Conservation (phyloP, 2,888 invertebrate genomes). For the Aphidius colemani region DNA sequence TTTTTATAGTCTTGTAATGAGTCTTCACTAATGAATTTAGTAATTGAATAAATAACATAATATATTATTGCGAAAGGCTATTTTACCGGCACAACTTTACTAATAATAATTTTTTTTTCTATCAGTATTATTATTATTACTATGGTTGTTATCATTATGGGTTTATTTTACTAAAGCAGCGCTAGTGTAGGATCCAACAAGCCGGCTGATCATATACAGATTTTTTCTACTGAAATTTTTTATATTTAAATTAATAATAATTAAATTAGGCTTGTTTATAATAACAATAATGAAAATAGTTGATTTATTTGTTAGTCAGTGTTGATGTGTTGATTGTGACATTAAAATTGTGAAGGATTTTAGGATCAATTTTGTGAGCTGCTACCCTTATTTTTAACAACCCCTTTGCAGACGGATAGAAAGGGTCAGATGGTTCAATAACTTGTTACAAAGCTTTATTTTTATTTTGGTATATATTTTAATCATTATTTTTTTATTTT, state of each 20-base stretch:
- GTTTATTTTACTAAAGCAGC: slow-evolving; percentile 33
- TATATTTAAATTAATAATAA: slow-evolving; percentile 10
- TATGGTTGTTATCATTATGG: background rate
- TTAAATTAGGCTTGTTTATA: background rate
- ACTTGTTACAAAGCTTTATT: too few relatives aligned
- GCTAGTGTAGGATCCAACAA: slow-evolving; percentile 36
- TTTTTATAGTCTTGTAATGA: too few relatives aligned
- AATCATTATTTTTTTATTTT: too few relatives aligned
- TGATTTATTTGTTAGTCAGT: background rate
- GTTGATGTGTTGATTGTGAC: background rate
- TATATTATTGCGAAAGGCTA: too few relatives aligned
- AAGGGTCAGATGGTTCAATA: too few relatives aligned
- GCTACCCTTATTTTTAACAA: too few relatives aligned
- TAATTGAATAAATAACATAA: too few relatives aligned
- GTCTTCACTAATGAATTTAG: too few relatives aligned
- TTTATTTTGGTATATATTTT: too few relatives aligned
- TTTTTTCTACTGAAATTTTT: slow-evolving; percentile 27
- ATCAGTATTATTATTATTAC: background rate
- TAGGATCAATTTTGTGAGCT: background rate
- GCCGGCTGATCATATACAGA: slow-evolving; percentile 38
- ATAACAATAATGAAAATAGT: background rate
- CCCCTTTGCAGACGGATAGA: too few relatives aligned
- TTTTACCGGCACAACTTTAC: too few relatives aligned
- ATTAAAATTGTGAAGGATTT: background rate
- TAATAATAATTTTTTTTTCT: too few relatives aligned